A percentile compares a stretch with the other conserved stretches of the same genome.
phyloP scores from a whole-genome alignment of 2,113 vertebrate genomes.

The Microtus montanus region DNA sequence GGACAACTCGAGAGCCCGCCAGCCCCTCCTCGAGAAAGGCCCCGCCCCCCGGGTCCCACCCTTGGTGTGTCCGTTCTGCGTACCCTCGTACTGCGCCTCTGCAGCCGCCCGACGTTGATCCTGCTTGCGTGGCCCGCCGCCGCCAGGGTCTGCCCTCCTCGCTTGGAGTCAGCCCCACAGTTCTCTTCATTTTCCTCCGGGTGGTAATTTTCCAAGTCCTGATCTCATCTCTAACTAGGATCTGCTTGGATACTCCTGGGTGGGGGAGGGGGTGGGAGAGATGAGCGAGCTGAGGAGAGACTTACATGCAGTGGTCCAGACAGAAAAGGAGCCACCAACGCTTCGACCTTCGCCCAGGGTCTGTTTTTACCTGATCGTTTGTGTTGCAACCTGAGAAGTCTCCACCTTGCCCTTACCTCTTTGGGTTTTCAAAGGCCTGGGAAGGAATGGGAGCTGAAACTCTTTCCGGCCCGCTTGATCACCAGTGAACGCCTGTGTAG shows the following conservation, averaged over 20 bases:
- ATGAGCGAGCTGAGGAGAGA: not conserved
- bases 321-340: not conserved
- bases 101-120: not conserved
- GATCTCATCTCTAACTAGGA: not conserved
- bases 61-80: fast-evolving
- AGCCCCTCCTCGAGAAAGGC: not conserved
- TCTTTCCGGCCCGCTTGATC: not conserved
- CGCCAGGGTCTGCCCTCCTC: not conserved
- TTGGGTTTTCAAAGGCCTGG: not conserved
- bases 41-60: conserved; percentile 1
- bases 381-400: not conserved
- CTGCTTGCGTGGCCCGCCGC: conserved; percentile 12
- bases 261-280: not conserved
- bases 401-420: conserved; percentile 14
- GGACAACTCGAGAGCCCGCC: not conserved
- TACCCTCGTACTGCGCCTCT: not conserved
- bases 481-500: not conserved
- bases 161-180: not conserved
- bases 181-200: not conserved
- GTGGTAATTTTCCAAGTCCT: not conserved
- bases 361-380: not conserved
- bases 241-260: not conserved
- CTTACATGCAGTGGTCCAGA: not conserved
- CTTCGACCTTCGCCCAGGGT: not conserved
- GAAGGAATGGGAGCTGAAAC: not conserved